Conservation (phyloP, 2,797 vertebrate genomes). For the Myiotriccus ornatus region DNA sequence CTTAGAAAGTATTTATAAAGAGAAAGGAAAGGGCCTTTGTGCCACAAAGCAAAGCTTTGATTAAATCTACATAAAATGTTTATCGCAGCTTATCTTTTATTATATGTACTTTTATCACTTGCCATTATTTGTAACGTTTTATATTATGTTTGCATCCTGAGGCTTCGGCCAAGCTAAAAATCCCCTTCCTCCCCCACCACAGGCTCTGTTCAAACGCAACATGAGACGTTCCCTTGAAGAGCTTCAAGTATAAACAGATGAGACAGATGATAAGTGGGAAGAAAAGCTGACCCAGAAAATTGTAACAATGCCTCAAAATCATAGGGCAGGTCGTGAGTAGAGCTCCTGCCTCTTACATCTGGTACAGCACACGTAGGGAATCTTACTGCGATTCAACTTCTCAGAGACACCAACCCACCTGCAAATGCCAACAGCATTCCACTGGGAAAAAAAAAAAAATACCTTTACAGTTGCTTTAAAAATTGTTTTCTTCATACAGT, state of each 20-base stretch:
- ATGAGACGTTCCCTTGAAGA: background rate
- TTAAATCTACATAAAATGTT: conserved; percentile 30
- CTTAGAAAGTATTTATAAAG: conserved; percentile 25
- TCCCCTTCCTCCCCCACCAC: background rate
- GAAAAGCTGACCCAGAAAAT: conserved; percentile 1
- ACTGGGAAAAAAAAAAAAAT: background rate
- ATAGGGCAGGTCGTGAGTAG: background rate
- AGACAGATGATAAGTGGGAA: background rate
- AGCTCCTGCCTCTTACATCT: background rate
- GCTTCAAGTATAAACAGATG: conserved; percentile 28
- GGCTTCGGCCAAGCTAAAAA: background rate
- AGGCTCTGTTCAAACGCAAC: background rate
- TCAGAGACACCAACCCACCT: background rate
- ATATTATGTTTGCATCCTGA: conserved; percentile 20
- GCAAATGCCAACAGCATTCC: background rate
- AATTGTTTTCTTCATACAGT: background rate
- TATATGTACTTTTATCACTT: conserved; percentile 28
- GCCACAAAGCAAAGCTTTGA: conserved; percentile 19
- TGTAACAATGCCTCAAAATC: background rate
- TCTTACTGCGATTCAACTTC: background rate
- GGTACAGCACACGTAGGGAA: rapidly evolving
- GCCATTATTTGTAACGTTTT: conserved; percentile 30
- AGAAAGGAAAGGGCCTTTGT: conserved; percentile 7
- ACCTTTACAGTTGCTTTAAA: rapidly evolving
- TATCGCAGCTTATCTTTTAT: background rate